A percentile compares a stretch with the other conserved stretches of the same genome.
These are phyloP conservation scores for Scleropages formosus DNA, from an alignment of 2,797 vertebrate species.

Conservation along the genomic window DNA sequence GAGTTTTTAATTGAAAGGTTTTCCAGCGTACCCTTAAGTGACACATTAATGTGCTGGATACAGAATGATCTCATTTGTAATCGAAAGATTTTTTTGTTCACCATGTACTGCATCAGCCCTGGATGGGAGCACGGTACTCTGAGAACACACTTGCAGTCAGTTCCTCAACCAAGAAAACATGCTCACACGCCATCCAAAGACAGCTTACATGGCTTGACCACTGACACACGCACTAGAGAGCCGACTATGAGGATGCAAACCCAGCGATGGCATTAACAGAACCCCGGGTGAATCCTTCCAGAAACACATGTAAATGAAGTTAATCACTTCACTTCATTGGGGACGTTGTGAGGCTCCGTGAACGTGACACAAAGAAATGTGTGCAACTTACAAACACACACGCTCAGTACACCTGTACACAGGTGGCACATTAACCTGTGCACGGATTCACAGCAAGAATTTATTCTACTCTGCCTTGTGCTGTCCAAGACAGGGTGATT, in stretches of 20 bases:
- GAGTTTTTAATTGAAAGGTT: conserved; percentile 19
- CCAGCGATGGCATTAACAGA: conserved; percentile 65
- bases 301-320: conserved; percentile 62
- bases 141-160: background rate
- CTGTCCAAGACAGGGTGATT: background rate
- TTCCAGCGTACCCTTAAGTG: background rate
- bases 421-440: background rate
- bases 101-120: background rate
- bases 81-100: conserved; percentile 4
- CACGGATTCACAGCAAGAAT: conserved; percentile 17
- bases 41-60: conserved; percentile 21
- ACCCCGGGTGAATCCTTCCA: conserved; percentile 65
- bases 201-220: conserved; percentile 53
- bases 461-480: background rate
- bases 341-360: conserved; percentile 68
- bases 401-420: background rate
- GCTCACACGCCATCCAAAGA: conserved; percentile 42
- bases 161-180: conserved; percentile 22
- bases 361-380: conserved; percentile 65
- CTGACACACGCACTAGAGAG: conserved; percentile 55
- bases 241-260: conserved; percentile 61
- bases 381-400: conserved; percentile 8
- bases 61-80: conserved; percentile 12
- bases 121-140: background rate
- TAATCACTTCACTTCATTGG: conserved; percentile 69